Conservation (phyloP, 2,888 invertebrate genomes). For the Drosophila falleni region DNA sequence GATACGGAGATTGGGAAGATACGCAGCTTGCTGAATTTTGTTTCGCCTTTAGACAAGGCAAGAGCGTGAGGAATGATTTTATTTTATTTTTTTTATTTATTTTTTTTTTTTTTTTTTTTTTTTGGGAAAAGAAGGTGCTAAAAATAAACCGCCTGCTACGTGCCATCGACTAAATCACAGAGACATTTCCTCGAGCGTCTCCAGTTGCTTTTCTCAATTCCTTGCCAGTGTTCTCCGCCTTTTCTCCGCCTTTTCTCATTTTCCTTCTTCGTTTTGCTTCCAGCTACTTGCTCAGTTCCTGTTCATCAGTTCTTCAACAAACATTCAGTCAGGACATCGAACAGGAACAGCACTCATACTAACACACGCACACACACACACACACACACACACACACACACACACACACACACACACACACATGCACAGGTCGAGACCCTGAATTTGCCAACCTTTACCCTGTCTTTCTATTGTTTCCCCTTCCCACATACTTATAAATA, state of each 20-base stretch:
- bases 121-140: conserved; percentile 56
- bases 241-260: too few species aligned
- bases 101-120: conserved; percentile 10
- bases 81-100: conserved; percentile 8
- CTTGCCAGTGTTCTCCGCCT: neutral
- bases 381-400: neutral
- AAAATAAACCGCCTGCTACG: conserved; percentile 71
- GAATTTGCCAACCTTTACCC: conserved; percentile 22
- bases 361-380: conserved; percentile 5
- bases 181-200: conserved; percentile 20
- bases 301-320: conserved; percentile 7
- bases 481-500: too few species aligned
- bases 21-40: conserved; percentile 5
- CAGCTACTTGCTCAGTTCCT: conserved; percentile 1
- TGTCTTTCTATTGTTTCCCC: neutral
- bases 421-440: conserved; percentile 28
- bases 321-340: conserved; percentile 25
- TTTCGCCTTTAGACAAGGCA: neutral
- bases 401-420: conserved; percentile 5
- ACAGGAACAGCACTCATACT: conserved; percentile 19
- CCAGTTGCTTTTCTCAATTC: neutral
- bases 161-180: conserved; percentile 59
- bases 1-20: conserved; percentile 53
- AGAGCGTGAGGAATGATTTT: neutral
- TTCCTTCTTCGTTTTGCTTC: neutral